These are phyloP conservation scores for Dinoponera quadriceps DNA, from an alignment of 1,140 invertebrate genomes.

Conservation along the genomic window DNA sequence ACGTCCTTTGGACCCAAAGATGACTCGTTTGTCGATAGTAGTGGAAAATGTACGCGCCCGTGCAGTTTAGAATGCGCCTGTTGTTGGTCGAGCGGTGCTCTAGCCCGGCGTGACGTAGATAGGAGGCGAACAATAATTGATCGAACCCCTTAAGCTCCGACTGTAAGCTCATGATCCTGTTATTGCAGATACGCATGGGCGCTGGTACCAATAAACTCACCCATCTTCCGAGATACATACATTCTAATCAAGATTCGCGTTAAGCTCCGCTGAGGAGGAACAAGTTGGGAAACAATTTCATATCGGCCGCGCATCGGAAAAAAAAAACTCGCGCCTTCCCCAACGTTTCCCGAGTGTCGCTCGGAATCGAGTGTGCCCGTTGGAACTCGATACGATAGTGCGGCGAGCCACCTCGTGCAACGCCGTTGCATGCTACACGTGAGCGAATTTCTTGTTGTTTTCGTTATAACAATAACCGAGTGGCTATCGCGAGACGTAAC, in stretches of 20 bases:
- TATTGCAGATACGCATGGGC: slow-evolving; percentile 74
- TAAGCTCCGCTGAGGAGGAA: slow-evolving; percentile 10
- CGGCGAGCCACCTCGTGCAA: neutral
- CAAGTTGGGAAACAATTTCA: neutral
- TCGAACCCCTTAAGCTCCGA: slow-evolving; percentile 74
- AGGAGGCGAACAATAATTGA: slow-evolving; percentile 78
- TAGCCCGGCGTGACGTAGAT: slow-evolving; percentile 74
- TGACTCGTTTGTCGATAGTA: slow-evolving; percentile 58
- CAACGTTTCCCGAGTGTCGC: neutral
- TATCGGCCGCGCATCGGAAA: neutral
- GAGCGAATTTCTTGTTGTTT: neutral
- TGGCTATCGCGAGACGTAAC: neutral
- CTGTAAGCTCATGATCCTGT: slow-evolving; percentile 77
- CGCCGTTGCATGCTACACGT: neutral
- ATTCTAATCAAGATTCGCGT: slow-evolving; percentile 60
- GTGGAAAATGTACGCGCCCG: slow-evolving; percentile 52
- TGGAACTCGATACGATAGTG: neutral
- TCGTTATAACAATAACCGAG: neutral
- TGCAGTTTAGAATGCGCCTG: slow-evolving; percentile 39
- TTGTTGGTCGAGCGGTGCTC: slow-evolving; percentile 62
- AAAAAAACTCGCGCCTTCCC: too few relatives aligned
- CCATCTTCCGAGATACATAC: slow-evolving; percentile 62
- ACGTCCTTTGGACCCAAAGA: slow-evolving; percentile 9
- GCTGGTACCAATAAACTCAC: slow-evolving; percentile 48
- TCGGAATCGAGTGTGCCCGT: slow-evolving; percentile 11